Percentiles rank a stretch among this genome's conserved stretches.
These are phyloP conservation scores for Otolemur crassicaudatus DNA, from an alignment of 2,797 vertebrate genomes.

Conservation along the genomic window DNA sequence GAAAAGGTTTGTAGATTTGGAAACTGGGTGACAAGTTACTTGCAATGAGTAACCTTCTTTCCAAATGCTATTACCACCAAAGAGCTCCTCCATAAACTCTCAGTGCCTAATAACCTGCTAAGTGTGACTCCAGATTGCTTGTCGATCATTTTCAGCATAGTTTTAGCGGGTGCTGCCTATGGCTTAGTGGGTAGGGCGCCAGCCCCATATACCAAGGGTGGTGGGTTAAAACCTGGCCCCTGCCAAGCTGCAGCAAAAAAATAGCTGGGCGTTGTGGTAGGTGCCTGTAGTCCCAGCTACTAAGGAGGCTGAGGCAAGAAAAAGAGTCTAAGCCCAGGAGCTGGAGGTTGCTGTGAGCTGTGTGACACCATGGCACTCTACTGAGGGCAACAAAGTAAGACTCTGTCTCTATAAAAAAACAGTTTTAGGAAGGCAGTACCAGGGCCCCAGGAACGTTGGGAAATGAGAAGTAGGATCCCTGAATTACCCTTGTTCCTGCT, in stretches of 20 bases:
- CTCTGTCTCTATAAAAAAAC: not conserved
- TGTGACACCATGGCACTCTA: no score
- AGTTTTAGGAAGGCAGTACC: not conserved
- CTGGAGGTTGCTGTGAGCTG: no score
- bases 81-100: not conserved
- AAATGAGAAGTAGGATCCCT: not conserved
- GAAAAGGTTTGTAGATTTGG: not conserved
- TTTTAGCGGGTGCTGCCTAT: no score
- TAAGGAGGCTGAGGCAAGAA: no score
- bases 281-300: no score
- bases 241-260: no score
- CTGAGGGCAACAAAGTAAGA: no score
- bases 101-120: not conserved
- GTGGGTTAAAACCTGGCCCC: no score
- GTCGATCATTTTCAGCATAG: not conserved
- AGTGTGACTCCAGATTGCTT: not conserved
- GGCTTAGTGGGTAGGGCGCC: no score
- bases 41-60: not conserved
- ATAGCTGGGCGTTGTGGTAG: no score
- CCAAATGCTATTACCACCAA: not conserved
- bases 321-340: no score
- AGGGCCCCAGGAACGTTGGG: not conserved
- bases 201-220: no score
- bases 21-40: not conserved
- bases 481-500: not conserved